A percentile compares a stretch with the other conserved stretches of the same genome.
Conservation (phyloP, 2,113 vertebrate genomes). For the Phyllostomus discolor region DNA sequence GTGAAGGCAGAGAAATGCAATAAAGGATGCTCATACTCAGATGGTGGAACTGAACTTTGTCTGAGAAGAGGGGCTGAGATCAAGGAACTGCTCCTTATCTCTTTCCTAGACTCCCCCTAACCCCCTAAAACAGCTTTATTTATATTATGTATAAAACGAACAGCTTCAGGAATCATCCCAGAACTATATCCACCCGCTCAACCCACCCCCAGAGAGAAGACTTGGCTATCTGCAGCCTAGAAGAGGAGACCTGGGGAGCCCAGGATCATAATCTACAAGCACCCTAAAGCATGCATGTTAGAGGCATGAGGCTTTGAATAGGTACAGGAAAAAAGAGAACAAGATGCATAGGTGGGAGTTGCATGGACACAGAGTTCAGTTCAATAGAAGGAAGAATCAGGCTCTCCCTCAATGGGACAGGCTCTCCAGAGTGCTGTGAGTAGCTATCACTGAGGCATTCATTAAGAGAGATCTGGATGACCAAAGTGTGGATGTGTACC, state of each 20-base stretch:
- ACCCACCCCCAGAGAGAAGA: neutral
- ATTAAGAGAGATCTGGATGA: neutral
- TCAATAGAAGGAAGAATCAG: neutral
- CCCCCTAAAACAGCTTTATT: neutral
- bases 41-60: neutral
- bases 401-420: neutral
- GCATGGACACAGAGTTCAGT: neutral
- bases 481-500: neutral
- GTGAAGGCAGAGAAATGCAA: neutral
- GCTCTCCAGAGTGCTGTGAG: neutral
- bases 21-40: neutral
- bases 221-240: too few species aligned
- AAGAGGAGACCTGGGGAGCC: neutral
- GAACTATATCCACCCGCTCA: accelerated
- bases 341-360: neutral
- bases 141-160: neutral
- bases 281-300: neutral
- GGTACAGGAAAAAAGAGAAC: neutral
- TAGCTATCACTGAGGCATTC: neutral
- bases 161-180: neutral
- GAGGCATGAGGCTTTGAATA: neutral
- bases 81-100: neutral
- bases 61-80: neutral
- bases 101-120: accelerated
- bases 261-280: neutral